Conservation (phyloP, 2,113 vertebrate genomes). For the Oophaga pumilio region DNA sequence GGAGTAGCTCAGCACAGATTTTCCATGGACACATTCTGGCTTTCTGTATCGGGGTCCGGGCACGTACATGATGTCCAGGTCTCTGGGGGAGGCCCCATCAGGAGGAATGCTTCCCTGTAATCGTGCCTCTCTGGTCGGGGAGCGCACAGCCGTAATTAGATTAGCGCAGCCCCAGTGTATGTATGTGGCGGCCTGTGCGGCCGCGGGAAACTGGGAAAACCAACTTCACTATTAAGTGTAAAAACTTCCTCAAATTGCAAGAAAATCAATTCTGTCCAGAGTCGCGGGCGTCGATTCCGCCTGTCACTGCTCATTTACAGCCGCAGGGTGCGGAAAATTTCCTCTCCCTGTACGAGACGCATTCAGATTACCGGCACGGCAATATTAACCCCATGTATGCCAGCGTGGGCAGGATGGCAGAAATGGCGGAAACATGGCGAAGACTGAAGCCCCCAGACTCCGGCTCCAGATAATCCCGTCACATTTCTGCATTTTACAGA, state of each 20-base stretch:
- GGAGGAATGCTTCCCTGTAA: no score
- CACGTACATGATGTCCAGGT: no score
- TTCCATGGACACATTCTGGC: no score
- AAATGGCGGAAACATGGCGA: no score
- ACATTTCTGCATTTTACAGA: no score
- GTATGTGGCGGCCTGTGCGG: background rate
- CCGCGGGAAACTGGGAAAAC: background rate
- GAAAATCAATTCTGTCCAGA: background rate
- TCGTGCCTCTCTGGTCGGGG: no score
- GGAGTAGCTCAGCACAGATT: no score
- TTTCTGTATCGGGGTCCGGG: no score
- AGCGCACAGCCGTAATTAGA: no score
- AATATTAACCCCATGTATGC: background rate
- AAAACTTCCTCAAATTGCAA: background rate
- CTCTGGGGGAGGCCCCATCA: no score
- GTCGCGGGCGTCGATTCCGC: background rate
- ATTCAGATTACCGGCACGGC: background rate
- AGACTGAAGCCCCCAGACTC: no score
- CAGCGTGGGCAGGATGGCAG: background rate
- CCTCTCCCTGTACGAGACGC: background rate
- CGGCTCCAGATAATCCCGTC: no score
- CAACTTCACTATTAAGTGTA: background rate
- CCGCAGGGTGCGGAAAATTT: background rate
- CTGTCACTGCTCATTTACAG: background rate
- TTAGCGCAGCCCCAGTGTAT: background rate